Evolutionary conservation across 2,113 vertebrate genomes (phyloP).

Genomic region (Sinosuthora webbiana): DNA sequence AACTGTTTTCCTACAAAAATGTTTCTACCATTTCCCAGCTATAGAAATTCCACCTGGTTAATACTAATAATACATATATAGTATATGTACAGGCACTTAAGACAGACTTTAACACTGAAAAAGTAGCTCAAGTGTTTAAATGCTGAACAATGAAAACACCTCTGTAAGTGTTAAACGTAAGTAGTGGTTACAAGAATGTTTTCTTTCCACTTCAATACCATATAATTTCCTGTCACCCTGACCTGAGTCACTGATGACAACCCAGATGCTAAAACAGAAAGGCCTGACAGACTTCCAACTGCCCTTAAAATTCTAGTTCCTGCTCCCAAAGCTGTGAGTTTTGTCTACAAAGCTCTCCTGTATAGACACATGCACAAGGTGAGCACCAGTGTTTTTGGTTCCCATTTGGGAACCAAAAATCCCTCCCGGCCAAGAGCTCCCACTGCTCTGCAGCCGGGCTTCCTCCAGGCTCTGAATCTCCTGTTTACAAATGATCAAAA

Average conservation of each 20-base stretch:
- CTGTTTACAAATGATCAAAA: neutral
- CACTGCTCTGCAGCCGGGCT: neutral
- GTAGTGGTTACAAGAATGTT: neutral
- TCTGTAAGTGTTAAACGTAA: rapidly evolving
- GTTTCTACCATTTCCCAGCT: neutral
- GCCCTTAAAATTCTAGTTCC: neutral
- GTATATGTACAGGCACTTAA: neutral
- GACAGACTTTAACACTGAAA: neutral
- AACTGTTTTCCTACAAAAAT: neutral
- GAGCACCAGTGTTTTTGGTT: too few relatives aligned
- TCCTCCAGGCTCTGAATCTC: neutral
- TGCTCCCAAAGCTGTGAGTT: neutral
- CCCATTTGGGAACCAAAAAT: neutral
- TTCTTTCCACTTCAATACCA: neutral
- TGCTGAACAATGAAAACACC: neutral
- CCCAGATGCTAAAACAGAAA: neutral
- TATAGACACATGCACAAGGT: neutral
- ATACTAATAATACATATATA: neutral
- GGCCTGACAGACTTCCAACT: neutral
- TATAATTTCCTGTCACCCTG: neutral
- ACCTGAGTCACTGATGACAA: neutral
- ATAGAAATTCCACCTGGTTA: neutral
- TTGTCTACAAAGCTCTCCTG: neutral
- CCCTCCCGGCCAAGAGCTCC: neutral
- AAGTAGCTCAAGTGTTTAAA: neutral